Evolutionary conservation across 2,888 invertebrate genomes (phyloP), one percentile per base, ranked within the genome.

Genomic region (Synergus japonicus): DNA sequence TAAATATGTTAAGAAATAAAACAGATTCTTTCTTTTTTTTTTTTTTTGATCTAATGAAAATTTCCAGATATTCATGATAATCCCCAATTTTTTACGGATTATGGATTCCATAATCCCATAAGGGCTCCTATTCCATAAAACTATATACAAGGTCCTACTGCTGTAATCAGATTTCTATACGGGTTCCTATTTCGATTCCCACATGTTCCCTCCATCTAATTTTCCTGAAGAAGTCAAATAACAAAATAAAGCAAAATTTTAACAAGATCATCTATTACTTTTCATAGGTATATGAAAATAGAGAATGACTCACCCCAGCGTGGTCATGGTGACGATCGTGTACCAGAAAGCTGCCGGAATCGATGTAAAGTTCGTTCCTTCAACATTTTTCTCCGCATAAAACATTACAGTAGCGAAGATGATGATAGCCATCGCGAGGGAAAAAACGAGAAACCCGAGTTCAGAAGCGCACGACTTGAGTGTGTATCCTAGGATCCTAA

Each of bases 381-480:
- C 96, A 86, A 98, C 99, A 92, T 99, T 99, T 94, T 99, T 99
- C 94, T 99, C 99, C 77, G 99, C 99, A 94, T 99, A 99, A 94
- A 98, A 99, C 99, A 99, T 99, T 88, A 99, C 98, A 63, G 99
- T 99, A 84, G 99, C 99, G 93, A 99, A 99, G 91, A 99, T 99
- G 90, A 99, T 99, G 93, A 99, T 99, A 90, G 99, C 99, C 99
- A 99, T 99, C 84, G 99, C 98, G 90, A 99, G 94, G 46, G 99
- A 99, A 93, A 99, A 99, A 82, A 99, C 98, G 84, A 99, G 95
- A 94, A 99, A 99, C 86, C 99, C 99, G 88, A 99, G 95, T 94
- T 99, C 99, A 92, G 98, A 98, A 92, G 99, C 99, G 94, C 99
- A 99, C 82, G 98, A 98, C 94, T 99, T 99, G 86, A 99, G 95